These are phyloP conservation scores for Rhipidura dahli DNA, from an alignment of 2,113 vertebrate species.

Conservation along the genomic window DNA sequence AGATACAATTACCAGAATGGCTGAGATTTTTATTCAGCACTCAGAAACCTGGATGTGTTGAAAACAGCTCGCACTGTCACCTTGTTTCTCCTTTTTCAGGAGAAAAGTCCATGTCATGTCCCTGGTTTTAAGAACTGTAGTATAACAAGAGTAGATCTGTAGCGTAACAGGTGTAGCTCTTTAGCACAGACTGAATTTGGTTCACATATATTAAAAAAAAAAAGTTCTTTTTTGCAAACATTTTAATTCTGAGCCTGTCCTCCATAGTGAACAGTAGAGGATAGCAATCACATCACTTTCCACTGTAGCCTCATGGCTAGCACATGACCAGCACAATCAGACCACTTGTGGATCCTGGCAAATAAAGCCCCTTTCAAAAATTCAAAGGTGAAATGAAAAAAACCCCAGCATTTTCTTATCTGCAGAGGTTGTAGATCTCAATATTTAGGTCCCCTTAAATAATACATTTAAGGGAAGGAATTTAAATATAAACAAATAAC, in stretches of 20 bases:
- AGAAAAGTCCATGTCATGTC: not conserved
- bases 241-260: not conserved
- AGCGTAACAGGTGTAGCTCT: not conserved
- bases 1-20: not conserved
- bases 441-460: not conserved
- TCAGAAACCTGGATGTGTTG: not conserved
- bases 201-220: not conserved
- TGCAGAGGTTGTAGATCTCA: not conserved
- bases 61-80: not conserved
- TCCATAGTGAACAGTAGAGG: not conserved
- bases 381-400: not conserved
- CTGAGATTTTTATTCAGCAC: not conserved
- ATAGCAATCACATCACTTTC: not conserved
- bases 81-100: not conserved
- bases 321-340: not conserved
- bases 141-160: not conserved
- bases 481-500: not conserved
- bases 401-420: not conserved
- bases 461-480: not conserved
- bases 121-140: not conserved
- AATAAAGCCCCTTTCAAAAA: not conserved
- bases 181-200: not conserved
- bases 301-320: not conserved
- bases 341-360: not conserved
- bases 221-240: not conserved